A percentile compares a stretch with the other conserved stretches of the same genome.
Conservation (phyloP, 2,797 vertebrate genomes). For the Pristis pectinata region DNA sequence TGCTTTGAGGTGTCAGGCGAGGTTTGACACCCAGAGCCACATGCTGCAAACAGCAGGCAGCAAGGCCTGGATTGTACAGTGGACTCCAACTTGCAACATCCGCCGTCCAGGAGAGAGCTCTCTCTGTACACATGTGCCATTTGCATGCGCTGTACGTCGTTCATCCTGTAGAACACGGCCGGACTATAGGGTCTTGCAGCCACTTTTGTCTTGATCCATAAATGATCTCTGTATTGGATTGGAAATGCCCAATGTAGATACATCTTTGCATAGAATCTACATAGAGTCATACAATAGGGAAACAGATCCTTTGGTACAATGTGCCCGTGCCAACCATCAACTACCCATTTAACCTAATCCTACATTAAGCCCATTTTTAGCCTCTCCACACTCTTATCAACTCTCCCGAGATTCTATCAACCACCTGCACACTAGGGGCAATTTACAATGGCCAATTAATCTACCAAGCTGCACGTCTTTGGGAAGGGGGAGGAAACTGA, state of each 20-base stretch:
- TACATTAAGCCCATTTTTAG: too few species aligned
- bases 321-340: too few species aligned
- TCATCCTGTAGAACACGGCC: neutral
- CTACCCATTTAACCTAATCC: too few species aligned
- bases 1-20: neutral
- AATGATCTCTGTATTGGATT: neutral
- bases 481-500: too few species aligned
- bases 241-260: neutral
- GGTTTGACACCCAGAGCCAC: neutral
- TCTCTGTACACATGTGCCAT: neutral
- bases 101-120: neutral
- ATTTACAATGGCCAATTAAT: too few species aligned
- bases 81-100: neutral
- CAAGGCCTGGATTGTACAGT: neutral
- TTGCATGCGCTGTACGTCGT: neutral
- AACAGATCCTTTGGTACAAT: too few species aligned
- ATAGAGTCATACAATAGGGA: too few species aligned
- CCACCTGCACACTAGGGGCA: too few species aligned
- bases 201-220: neutral
- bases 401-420: too few species aligned
- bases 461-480: too few species aligned
- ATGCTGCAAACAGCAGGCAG: neutral
- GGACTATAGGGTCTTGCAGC: too few species aligned
- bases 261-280: neutral
- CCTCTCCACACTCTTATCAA: too few species aligned